These are phyloP conservation scores for Drosophila trapezifrons DNA, from an alignment of 1,140 invertebrate genomes.

Conservation along the genomic window DNA sequence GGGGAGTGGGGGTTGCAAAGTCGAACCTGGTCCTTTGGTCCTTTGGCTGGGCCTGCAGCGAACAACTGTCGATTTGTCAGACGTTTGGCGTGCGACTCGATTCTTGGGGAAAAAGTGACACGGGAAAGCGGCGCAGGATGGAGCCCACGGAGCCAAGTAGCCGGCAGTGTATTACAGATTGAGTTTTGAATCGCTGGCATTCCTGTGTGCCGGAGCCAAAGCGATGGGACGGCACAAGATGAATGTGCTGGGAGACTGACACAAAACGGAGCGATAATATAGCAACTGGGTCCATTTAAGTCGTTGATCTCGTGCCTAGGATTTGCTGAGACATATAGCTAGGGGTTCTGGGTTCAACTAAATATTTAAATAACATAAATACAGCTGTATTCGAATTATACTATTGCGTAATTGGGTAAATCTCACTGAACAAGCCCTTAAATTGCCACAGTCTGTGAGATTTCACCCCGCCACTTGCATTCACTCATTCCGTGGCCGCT, in stretches of 20 bases:
- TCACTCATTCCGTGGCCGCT: conserved; percentile 25
- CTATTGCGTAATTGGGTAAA: no score
- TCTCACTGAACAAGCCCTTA: not conserved
- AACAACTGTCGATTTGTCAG: conserved; percentile 64
- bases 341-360: not conserved
- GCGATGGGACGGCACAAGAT: conserved; percentile 34
- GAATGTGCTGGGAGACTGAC: conserved; percentile 23
- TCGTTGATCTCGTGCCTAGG: no score
- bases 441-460: not conserved
- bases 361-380: not conserved
- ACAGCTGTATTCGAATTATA: no score
- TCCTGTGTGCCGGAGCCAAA: conserved; percentile 30
- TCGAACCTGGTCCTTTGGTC: not conserved
- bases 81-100: conserved; percentile 31
- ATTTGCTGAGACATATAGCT: not conserved
- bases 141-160: conserved; percentile 21
- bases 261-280: conserved; percentile 15
- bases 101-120: not conserved
- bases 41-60: conserved; percentile 47
- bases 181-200: conserved; percentile 53
- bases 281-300: not conserved
- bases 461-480: conserved; percentile 21
- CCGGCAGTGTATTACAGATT: conserved; percentile 47
- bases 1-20: conserved; percentile 5
- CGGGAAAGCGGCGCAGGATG: conserved; percentile 6